Percentiles rank a stretch among this genome's conserved stretches.
These are phyloP conservation scores for Neuroscelio doddi DNA, from an alignment of 2,888 invertebrate species.

Conservation along the genomic window DNA sequence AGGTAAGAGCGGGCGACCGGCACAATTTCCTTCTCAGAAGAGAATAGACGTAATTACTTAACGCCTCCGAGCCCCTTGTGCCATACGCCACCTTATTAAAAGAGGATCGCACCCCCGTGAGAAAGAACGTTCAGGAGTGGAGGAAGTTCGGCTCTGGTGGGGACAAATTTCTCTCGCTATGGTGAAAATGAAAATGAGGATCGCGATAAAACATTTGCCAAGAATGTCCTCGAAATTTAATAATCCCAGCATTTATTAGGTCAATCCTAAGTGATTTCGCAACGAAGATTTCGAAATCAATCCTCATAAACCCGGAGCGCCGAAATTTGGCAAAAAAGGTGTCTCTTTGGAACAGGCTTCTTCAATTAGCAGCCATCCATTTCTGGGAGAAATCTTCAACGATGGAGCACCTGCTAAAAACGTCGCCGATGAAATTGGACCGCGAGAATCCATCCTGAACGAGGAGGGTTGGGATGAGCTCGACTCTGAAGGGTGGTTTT, in stretches of 20 bases:
- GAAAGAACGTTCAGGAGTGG: constrained; percentile 48
- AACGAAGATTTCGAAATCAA: too few species aligned
- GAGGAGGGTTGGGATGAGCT: constrained; percentile 30
- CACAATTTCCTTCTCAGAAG: constrained; percentile 68
- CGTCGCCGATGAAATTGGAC: constrained; percentile 37
- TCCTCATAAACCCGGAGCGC: too few species aligned
- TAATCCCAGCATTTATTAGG: too few species aligned
- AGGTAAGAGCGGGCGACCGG: constrained; percentile 43
- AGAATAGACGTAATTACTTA: constrained; percentile 73
- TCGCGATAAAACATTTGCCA: constrained; percentile 40
- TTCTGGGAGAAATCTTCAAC: constrained; percentile 25
- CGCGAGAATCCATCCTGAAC: constrained; percentile 33
- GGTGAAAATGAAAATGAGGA: constrained; percentile 47
- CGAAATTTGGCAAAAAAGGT: too few species aligned
- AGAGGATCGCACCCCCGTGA: constrained; percentile 67
- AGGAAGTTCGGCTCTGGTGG: constrained; percentile 46
- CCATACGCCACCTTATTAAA: constrained; percentile 65
- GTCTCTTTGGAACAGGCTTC: too few species aligned
- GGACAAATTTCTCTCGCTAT: constrained; percentile 17
- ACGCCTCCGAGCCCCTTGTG: constrained; percentile 65
- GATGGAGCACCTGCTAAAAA: constrained; percentile 30
- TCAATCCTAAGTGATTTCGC: too few species aligned
- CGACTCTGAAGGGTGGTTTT: constrained; percentile 51
- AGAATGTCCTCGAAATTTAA: constrained; percentile 33
- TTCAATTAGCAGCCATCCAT: constrained; percentile 39